These are phyloP conservation scores for Perdita meconis DNA, from an alignment of 2,888 invertebrate species.

Conservation along the genomic window DNA sequence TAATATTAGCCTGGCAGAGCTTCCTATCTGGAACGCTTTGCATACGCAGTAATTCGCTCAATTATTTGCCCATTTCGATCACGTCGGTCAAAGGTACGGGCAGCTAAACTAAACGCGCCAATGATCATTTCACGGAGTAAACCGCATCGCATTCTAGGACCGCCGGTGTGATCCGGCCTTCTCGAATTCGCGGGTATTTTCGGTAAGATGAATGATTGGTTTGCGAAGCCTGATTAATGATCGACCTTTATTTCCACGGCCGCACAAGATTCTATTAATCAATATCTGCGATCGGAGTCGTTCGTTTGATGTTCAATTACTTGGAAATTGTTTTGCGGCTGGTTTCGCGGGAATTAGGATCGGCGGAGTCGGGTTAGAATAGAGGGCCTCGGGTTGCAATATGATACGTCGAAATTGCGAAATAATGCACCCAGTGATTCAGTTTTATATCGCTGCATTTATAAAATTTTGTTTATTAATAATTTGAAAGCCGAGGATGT, in stretches of 20 bases:
- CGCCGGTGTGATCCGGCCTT: background rate
- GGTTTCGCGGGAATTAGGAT: no score
- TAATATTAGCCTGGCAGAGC: constrained; percentile 40
- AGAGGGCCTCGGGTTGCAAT: no score
- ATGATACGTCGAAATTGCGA: no score
- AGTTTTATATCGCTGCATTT: no score
- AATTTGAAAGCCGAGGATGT: no score
- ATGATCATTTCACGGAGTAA: constrained; percentile 24
- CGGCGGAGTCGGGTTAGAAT: no score
- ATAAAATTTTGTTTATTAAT: no score
- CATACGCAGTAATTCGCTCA: constrained; percentile 51
- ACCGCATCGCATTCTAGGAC: constrained; percentile 8
- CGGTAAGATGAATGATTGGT: constrained; percentile 20
- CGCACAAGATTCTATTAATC: background rate
- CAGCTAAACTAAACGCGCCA: constrained; percentile 40
- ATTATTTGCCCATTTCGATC: constrained; percentile 58
- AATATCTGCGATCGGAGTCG: background rate
- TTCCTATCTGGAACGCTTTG: constrained; percentile 36
- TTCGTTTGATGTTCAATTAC: no score
- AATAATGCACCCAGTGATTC: no score
- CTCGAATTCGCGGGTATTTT: background rate
- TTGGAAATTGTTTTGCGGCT: no score
- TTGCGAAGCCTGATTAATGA: background rate
- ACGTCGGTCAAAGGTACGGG: constrained; percentile 31
- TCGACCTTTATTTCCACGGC: background rate